These are phyloP conservation scores for Ptilodon capucinus DNA, from an alignment of 2,888 invertebrate species.

Conservation along the genomic window DNA sequence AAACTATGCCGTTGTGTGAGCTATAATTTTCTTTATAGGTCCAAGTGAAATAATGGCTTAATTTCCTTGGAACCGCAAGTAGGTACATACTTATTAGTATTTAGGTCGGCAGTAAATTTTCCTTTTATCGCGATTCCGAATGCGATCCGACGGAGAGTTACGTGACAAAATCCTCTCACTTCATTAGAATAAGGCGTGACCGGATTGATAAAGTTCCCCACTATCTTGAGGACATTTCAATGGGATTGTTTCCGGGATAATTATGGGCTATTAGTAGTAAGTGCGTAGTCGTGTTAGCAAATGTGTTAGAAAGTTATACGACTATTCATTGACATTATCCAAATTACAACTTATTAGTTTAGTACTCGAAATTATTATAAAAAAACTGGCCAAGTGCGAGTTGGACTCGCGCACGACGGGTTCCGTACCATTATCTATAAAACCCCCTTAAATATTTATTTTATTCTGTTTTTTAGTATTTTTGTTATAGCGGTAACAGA, in stretches of 20 bases:
- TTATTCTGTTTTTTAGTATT: too few relatives aligned
- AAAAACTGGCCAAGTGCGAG: too few relatives aligned
- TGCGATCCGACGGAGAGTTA: constrained; percentile 62
- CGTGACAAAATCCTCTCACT: constrained; percentile 74
- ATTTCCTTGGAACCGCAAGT: constrained; percentile 10
- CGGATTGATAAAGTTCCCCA: constrained; percentile 59
- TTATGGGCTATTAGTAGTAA: constrained; percentile 12
- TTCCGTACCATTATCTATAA: too few relatives aligned
- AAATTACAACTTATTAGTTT: too few relatives aligned
- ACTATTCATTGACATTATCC: too few relatives aligned
- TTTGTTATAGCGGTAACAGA: too few relatives aligned
- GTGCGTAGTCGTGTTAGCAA: constrained; percentile 6
- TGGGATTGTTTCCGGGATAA: constrained; percentile 39
- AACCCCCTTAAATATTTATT: too few relatives aligned
- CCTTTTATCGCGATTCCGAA: constrained; percentile 72
- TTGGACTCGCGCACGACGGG: too few relatives aligned
- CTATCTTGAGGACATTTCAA: constrained; percentile 46
- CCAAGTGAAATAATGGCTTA: neutral
- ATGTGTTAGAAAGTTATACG: constrained; percentile 1
- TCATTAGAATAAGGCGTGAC: constrained; percentile 69
- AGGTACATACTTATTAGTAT: constrained; percentile 39
- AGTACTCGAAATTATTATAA: too few relatives aligned
- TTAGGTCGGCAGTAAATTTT: constrained; percentile 66
- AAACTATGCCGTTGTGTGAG: neutral
- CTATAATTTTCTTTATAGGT: neutral